Percentiles rank a stretch among this genome's conserved stretches.
These are phyloP conservation scores for Atherinosoma microstoma DNA, from an alignment of 2,797 vertebrate species.

Conservation along the genomic window DNA sequence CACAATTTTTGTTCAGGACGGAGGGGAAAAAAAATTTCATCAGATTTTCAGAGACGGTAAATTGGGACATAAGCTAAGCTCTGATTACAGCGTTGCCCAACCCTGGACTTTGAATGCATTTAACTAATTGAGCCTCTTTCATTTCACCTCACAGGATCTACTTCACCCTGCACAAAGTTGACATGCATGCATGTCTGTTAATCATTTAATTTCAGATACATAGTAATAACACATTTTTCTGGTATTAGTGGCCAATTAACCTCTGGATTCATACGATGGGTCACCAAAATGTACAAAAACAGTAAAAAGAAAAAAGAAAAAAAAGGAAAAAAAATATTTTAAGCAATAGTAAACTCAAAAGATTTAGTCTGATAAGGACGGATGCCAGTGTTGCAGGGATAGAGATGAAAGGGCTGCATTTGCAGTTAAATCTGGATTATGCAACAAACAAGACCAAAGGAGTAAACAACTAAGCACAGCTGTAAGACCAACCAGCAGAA, in stretches of 20 bases:
- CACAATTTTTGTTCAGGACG: slow-evolving; percentile 11
- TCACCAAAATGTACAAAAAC: neutral
- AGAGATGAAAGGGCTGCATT: slow-evolving; percentile 19
- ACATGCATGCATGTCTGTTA: neutral
- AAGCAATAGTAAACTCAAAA: slow-evolving; percentile 1
- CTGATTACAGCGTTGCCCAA: slow-evolving; percentile 39
- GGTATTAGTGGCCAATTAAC: neutral
- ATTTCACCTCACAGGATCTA: slow-evolving; percentile 36
- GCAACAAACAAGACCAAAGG: slow-evolving; percentile 38
- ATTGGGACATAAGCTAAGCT: slow-evolving; percentile 28
- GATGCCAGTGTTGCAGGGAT: slow-evolving; percentile 2
- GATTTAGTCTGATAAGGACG: neutral
- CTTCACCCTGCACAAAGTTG: slow-evolving; percentile 17
- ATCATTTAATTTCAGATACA: slow-evolving; percentile 33
- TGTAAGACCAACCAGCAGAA: neutral
- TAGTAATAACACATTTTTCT: neutral
- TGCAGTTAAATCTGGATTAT: slow-evolving; percentile 48
- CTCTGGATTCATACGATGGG: neutral
- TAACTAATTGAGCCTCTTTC: slow-evolving; percentile 28
- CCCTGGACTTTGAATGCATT: slow-evolving; percentile 43
- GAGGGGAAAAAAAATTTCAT: slow-evolving; percentile 32
- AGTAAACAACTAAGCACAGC: slow-evolving; percentile 20
- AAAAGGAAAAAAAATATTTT: neutral
- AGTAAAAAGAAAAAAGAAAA: neutral
- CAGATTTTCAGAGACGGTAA: slow-evolving; percentile 24